Evolutionary conservation across 2,888 invertebrate genomes (phyloP), one percentile per base, ranked within the genome.

Genomic region (Pseudococcus jackbeardsleyi): DNA sequence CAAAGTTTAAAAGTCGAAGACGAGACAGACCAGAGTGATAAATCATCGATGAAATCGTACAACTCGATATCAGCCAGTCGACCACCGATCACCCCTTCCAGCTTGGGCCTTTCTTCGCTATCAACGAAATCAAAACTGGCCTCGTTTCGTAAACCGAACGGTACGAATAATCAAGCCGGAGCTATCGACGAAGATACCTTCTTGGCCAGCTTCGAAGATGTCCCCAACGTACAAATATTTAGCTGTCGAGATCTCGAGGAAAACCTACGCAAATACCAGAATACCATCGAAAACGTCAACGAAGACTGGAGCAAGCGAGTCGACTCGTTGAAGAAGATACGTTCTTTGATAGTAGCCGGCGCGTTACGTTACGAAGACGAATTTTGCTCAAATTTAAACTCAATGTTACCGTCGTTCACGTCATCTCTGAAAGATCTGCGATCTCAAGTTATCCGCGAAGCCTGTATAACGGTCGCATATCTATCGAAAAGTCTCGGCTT

Each of bases 371-470:
- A 93, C 90, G 94, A 94, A 85, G 94, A 94, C 84, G 94, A 94
- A 89, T 97, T 99, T 92, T 93, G 93, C 89, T 94, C 94, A 88
- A 94, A 95, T 90, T 92, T 99, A 89, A 95, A 96, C 91, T 94
- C 94, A 89, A 91, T 98, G 89, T 97, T 97, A 87, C 94, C 95
- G 90, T 94, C 97, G 42, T 95, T 98, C 91, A 94, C 96, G 89
- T 94, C 94, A 89, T 95, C 96, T 89, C 94, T 97, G 90, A 96
- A 96, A 92, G 98, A 98, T 92, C 93, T 98, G 11, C 93, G 98
- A 91, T 99, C 99, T 90, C 96, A 96, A 92, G 97, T 99, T 89
- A 98, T 98, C 0, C 94, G 99, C 84, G 99, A 99, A 92, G 97
- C 97, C 0, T 99, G 98, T 91, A 96, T 99, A 89, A 97, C 98